A percentile compares a stretch with the other conserved stretches of the same genome.
phyloP scores from a whole-genome alignment of 2,888 invertebrate genomes.

The Sylvicola fuscatus region DNA sequence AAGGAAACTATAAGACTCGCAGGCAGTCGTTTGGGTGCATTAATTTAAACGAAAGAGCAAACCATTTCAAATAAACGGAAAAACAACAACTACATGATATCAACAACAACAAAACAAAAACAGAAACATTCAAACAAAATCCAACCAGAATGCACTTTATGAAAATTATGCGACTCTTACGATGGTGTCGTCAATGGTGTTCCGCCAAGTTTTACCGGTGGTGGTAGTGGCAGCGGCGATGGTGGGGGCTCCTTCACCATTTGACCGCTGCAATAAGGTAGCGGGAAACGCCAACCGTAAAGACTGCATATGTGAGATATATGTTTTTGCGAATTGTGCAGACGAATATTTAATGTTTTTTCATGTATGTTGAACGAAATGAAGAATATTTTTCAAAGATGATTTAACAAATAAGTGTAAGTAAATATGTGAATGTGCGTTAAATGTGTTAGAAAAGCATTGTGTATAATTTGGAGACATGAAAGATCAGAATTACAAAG shows the following conservation, averaged over 20 bases:
- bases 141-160: slow-evolving; percentile 15
- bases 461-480: too few relatives aligned
- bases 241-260: slow-evolving; percentile 50
- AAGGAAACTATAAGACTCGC: too few relatives aligned
- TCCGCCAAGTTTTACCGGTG: slow-evolving; percentile 54
- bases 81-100: too few relatives aligned
- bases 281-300: slow-evolving; percentile 92
- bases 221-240: slow-evolving; percentile 58
- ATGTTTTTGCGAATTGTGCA: too few relatives aligned
- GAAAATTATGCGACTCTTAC: slow-evolving; percentile 26
- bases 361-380: background rate
- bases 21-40: too few relatives aligned
- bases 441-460: too few relatives aligned
- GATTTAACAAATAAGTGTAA: too few relatives aligned
- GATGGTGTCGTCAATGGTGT: slow-evolving; percentile 44
- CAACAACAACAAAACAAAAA: slow-evolving; percentile 3
- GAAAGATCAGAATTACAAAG: too few relatives aligned
- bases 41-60: too few relatives aligned
- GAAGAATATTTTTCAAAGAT: slow-evolving; percentile 4
- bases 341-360: background rate
- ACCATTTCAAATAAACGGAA: too few relatives aligned
- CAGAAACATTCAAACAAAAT: slow-evolving; percentile 8
- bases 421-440: too few relatives aligned
- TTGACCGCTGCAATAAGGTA: slow-evolving; percentile 84
- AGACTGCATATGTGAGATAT: slow-evolving; percentile 33